A percentile compares a stretch with the other conserved stretches of the same genome.
Conservation (phyloP, 2,888 invertebrate species). For the Drosophila dives region DNA sequence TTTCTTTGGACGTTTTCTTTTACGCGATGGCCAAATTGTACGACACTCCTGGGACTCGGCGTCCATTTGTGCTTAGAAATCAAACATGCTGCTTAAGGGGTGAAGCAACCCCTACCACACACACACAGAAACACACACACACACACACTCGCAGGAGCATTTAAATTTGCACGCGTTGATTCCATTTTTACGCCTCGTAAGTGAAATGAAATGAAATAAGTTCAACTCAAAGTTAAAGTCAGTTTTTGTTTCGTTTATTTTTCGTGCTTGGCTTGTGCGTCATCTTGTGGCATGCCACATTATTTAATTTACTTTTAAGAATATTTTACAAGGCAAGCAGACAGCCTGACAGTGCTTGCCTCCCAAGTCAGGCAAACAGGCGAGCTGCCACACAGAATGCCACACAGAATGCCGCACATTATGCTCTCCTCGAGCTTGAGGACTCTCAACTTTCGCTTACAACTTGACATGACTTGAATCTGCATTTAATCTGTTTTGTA, state of each 20-base stretch:
- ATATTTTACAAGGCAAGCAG: constrained; percentile 60
- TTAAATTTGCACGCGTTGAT: constrained; percentile 62
- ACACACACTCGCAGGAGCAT: constrained; percentile 13
- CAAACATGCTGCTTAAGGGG: constrained; percentile 70
- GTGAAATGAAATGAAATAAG: constrained; percentile 74
- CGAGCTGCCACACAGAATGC: constrained; percentile 9
- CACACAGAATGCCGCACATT: constrained; percentile 6
- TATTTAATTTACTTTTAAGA: constrained; percentile 79
- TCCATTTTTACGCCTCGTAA: constrained; percentile 78
- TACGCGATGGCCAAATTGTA: constrained; percentile 64
- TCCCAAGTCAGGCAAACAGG: constrained; percentile 25
- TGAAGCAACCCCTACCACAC: constrained; percentile 11
- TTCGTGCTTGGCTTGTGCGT: constrained; percentile 35
- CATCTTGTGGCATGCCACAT: constrained; percentile 77
- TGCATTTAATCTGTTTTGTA: neutral
- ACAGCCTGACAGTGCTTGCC: constrained; percentile 25
- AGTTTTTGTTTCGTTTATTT: neutral
- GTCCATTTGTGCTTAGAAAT: constrained; percentile 64
- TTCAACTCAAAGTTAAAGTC: constrained; percentile 25
- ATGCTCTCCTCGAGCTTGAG: constrained; percentile 18
- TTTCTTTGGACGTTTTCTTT: constrained; percentile 35
- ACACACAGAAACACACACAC: constrained; percentile 30
- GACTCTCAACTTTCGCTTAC: constrained; percentile 15
- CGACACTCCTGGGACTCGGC: constrained; percentile 67
- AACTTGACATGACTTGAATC: neutral